Evolutionary conservation across 2,888 invertebrate genomes (phyloP).

Genomic region (Clepsis dumicolana): DNA sequence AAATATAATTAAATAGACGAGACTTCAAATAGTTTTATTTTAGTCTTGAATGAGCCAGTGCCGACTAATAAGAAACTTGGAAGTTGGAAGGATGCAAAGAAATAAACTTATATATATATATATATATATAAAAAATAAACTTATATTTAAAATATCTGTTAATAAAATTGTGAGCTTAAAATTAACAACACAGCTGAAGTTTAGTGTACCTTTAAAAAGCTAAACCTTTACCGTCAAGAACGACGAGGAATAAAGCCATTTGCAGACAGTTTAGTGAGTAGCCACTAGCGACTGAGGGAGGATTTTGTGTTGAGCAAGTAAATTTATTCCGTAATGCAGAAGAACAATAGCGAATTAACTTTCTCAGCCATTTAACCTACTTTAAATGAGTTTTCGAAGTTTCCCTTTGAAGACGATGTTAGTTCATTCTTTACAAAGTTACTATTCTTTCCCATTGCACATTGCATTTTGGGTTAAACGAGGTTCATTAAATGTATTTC

Average conservation of each 20-base stretch:
- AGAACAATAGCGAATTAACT: constrained; percentile 35
- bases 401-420: constrained; percentile 19
- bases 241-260: constrained; percentile 28
- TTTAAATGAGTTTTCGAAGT: constrained; percentile 24
- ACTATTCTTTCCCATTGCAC: not conserved
- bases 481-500: not conserved
- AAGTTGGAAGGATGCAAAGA: not conserved
- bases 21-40: not conserved
- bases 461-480: not conserved
- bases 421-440: constrained; percentile 22
- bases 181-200: not conserved
- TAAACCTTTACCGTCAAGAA: constrained; percentile 26
- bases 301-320: constrained; percentile 38
- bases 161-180: not conserved
- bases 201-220: not conserved
- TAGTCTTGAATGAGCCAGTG: not conserved
- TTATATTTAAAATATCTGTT: not conserved
- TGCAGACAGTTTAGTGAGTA: constrained; percentile 19
- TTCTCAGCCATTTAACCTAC: constrained; percentile 25
- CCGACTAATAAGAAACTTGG: not conserved
- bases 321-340: constrained; percentile 40
- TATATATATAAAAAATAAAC: not conserved
- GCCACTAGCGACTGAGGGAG: not conserved
- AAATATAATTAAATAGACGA: not conserved
- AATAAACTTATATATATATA: too few relatives aligned